A percentile compares a stretch with the other conserved stretches of the same genome.
phyloP scores from a whole-genome alignment of 37 sponge, comb jelly and placozoan species.

The Geodia barretti region DNA sequence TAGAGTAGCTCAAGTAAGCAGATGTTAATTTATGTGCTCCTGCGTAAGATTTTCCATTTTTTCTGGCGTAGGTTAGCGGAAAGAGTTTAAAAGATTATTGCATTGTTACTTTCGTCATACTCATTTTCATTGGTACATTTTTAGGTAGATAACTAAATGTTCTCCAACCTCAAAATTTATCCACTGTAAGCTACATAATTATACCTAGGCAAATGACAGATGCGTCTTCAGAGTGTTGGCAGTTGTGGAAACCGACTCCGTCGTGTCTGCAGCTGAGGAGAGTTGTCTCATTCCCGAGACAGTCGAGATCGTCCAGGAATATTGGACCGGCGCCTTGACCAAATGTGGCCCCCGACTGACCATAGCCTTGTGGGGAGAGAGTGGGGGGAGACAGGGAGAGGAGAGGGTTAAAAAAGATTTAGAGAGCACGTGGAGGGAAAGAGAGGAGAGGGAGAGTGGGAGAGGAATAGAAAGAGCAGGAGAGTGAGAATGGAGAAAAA shows the following conservation, averaged over 20 bases:
- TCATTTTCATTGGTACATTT: too few relatives aligned
- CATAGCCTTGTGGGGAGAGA: neutral
- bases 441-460: neutral
- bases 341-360: neutral
- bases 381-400: neutral
- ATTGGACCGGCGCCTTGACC: slow-evolving; percentile 18
- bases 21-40: too few relatives aligned
- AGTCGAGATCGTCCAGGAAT: slow-evolving; percentile 11
- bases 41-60: too few relatives aligned
- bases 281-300: slow-evolving; percentile 1
- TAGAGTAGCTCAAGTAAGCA: too few relatives aligned
- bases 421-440: neutral
- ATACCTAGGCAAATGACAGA: neutral
- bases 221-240: slow-evolving; percentile 4
- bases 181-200: neutral
- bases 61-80: too few relatives aligned
- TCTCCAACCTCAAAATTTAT: neutral
- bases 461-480: neutral
- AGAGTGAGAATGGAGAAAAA: neutral
- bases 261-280: neutral
- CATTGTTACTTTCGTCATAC: too few relatives aligned
- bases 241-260: neutral
- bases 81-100: too few relatives aligned
- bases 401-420: too few relatives aligned
- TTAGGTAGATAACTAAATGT: too few relatives aligned